Percentiles rank a stretch among this genome's conserved stretches.
Evolutionary conservation across 53 echinoderm and acorn worm genomes (phyloP).

Genomic region (Echinometra lucunter): DNA sequence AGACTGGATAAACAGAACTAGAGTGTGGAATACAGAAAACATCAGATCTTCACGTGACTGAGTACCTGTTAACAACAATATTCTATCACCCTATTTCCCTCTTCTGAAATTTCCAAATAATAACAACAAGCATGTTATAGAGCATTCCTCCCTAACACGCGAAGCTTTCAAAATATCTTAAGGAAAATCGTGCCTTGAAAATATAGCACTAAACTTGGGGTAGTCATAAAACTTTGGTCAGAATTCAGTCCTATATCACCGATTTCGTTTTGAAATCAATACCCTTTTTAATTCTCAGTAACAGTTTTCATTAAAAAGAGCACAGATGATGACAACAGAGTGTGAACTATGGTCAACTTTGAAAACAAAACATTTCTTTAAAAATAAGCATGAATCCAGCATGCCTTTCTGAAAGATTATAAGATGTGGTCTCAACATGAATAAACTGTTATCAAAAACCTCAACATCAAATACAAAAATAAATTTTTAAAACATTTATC

Average conservation of each 20-base stretch:
- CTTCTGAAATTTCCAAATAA: neutral
- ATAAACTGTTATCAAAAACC: neutral
- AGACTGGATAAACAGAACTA: neutral
- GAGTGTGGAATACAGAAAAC: neutral
- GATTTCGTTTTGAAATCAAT: neutral
- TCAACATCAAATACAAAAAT: constrained; percentile 28
- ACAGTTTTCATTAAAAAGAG: neutral
- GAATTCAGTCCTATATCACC: neutral
- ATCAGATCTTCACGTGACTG: neutral
- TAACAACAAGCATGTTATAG: neutral
- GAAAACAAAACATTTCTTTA: too few species aligned
- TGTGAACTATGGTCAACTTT: neutral
- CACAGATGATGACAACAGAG: neutral
- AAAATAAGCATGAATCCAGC: constrained; percentile 52
- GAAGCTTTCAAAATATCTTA: neutral
- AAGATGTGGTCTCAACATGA: neutral
- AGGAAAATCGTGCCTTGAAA: neutral
- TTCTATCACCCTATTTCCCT: neutral
- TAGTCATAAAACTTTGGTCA: neutral
- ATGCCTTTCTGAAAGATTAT: neutral
- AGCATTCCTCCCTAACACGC: neutral
- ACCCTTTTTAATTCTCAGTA: neutral
- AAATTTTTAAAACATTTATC: constrained; percentile 9
- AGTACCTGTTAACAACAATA: neutral
- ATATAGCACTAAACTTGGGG: neutral